Evolutionary conservation across 2,888 invertebrate species (phyloP).

Genomic region (Diachrysia chrysitis): DNA sequence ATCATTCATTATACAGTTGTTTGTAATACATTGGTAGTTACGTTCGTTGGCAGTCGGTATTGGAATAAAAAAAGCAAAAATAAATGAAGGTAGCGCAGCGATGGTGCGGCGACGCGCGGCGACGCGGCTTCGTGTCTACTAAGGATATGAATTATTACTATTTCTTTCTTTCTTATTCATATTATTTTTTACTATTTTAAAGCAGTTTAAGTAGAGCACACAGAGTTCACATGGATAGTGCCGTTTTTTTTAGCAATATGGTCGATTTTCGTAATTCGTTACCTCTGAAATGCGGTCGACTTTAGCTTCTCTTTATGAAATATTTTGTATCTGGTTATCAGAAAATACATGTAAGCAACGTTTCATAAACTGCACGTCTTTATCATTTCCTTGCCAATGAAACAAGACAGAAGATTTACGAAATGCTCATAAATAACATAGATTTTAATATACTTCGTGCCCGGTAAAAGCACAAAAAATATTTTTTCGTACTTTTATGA

Average conservation of each 20-base stretch:
- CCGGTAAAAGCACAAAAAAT: background rate
- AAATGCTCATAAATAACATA: background rate
- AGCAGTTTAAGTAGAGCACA: no score
- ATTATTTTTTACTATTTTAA: no score
- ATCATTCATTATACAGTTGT: no score
- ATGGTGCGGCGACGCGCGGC: no score
- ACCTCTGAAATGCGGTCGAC: background rate
- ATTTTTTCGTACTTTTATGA: background rate
- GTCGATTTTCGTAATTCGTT: background rate
- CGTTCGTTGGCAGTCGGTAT: no score
- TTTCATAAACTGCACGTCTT: background rate
- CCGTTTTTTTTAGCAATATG: background rate
- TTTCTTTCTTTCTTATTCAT: no score
- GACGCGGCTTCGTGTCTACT: no score
- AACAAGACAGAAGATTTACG: conserved; percentile 2
- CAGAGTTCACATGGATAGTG: no score
- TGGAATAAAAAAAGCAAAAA: no score
- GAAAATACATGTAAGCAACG: background rate
- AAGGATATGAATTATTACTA: no score
- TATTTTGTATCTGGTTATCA: background rate
- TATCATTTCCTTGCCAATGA: background rate
- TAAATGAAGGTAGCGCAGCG: no score
- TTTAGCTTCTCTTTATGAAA: background rate
- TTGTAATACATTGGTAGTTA: no score
- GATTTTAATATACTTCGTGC: background rate